Evolutionary conservation across 2,888 invertebrate species (phyloP).

Genomic region (Agrotis segetum): DNA sequence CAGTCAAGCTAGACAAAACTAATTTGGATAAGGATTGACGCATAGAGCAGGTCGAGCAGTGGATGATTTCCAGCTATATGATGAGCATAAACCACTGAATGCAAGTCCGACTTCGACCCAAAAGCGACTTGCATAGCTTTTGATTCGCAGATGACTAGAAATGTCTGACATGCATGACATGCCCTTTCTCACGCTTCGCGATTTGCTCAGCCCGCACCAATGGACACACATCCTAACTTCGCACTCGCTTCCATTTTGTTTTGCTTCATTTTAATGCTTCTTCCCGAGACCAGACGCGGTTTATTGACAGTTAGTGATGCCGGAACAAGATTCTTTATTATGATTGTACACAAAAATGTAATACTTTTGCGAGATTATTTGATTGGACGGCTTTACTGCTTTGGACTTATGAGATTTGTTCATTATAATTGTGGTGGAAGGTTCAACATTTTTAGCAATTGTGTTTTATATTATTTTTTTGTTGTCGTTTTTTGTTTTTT

Average conservation of each 20-base stretch:
- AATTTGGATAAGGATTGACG: too few relatives aligned
- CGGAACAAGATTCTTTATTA: conserved; percentile 68
- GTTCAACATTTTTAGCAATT: conserved; percentile 38
- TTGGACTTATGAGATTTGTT: conserved; percentile 45
- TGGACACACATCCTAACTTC: conserved; percentile 26
- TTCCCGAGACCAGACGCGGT: conserved; percentile 52
- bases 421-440: conserved; percentile 48
- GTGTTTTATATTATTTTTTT: conserved; percentile 8
- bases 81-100: too few relatives aligned
- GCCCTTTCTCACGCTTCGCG: background rate
- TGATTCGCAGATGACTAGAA: too few relatives aligned
- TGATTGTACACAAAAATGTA: conserved; percentile 69
- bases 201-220: background rate
- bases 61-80: too few relatives aligned
- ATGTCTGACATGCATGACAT: too few relatives aligned
- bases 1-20: background rate
- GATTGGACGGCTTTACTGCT: conserved; percentile 57
- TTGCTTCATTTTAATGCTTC: conserved; percentile 55
- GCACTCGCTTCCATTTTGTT: conserved; percentile 54
- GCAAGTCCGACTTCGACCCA: too few relatives aligned
- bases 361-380: conserved; percentile 53
- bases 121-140: too few relatives aligned
- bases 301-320: conserved; percentile 65
- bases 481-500: background rate
- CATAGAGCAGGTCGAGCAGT: too few relatives aligned